A percentile compares a stretch with the other conserved stretches of the same genome.
Evolutionary conservation across 1,140 invertebrate species (phyloP).

Genomic region (Delia radicum): DNA sequence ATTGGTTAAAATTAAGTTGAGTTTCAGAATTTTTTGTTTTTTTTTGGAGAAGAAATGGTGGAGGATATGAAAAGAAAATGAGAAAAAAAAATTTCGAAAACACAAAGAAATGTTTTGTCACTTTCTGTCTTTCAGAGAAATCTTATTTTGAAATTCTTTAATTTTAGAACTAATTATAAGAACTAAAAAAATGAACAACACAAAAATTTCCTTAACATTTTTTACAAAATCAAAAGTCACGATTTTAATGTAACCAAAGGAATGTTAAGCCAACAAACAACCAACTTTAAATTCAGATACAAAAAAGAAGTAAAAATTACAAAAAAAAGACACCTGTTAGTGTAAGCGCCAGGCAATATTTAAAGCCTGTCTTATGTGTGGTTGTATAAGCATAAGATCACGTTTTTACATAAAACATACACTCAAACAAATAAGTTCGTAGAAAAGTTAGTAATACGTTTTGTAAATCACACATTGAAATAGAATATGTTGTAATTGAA

Average conservation of each 20-base stretch:
- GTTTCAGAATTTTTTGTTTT: too few species aligned
- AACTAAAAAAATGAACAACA: not conserved
- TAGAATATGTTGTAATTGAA: too few species aligned
- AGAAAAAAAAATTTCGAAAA: too few species aligned
- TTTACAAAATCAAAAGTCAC: not conserved
- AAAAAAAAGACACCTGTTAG: constrained; percentile 2
- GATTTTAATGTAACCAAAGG: not conserved
- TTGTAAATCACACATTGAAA: too few species aligned
- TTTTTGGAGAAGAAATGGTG: too few species aligned
- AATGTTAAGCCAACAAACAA: not conserved
- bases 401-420: too few species aligned
- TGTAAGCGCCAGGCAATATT: constrained; percentile 12
- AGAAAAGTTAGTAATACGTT: too few species aligned
- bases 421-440: too few species aligned
- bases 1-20: too few species aligned
- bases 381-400: too few species aligned
- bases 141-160: not conserved
- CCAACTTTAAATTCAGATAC: not conserved
- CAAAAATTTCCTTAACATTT: not conserved
- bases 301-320: not conserved
- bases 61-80: too few species aligned
- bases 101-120: not conserved
- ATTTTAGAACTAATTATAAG: not conserved
- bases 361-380: too few species aligned
- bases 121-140: not conserved